These are phyloP conservation scores for Bothrops jararaca DNA, from an alignment of 2,113 vertebrate genomes.

Conservation along the genomic window DNA sequence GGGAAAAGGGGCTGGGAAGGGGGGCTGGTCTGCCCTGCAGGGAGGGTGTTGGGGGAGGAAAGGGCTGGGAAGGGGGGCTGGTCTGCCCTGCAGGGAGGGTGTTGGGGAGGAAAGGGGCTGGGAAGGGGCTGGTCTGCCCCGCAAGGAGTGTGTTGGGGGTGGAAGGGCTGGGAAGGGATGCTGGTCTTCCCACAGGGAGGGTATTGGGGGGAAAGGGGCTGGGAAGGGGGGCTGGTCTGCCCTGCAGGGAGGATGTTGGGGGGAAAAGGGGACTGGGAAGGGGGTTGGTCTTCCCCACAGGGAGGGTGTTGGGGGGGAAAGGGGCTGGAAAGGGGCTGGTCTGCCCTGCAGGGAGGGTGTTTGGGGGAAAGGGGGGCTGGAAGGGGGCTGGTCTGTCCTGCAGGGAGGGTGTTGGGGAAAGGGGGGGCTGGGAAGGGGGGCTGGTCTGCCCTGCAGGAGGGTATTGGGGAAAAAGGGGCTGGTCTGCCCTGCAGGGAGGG, in stretches of 20 bases:
- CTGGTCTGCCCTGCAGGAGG: too few species aligned
- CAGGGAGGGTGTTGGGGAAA: too few species aligned
- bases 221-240: too few species aligned
- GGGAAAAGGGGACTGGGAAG: too few species aligned
- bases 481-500: not conserved
- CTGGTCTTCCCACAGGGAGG: not conserved
- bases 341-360: not conserved
- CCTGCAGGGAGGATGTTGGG: too few species aligned
- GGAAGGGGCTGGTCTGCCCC: not conserved
- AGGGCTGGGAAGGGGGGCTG: too few species aligned
- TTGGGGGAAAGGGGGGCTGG: not conserved
- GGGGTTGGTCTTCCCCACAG: not conserved
- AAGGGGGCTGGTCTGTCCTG: rapidly evolving
- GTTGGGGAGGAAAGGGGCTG: not conserved
- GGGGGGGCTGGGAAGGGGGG: too few species aligned
- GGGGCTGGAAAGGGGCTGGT: too few species aligned
- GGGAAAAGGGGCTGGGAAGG: too few species aligned
- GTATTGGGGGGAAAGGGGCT: not conserved
- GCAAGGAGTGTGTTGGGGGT: not conserved
- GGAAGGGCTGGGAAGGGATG: rapidly evolving
- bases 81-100: rapidly evolving
- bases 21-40: too few species aligned
- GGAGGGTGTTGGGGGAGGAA: too few species aligned
- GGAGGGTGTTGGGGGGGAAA: too few species aligned
- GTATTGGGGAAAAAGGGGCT: not conserved